Base-by-base conservation (phyloP, 2,113 vertebrate genomes). In the Andinoacara biseriatus region DNA sequence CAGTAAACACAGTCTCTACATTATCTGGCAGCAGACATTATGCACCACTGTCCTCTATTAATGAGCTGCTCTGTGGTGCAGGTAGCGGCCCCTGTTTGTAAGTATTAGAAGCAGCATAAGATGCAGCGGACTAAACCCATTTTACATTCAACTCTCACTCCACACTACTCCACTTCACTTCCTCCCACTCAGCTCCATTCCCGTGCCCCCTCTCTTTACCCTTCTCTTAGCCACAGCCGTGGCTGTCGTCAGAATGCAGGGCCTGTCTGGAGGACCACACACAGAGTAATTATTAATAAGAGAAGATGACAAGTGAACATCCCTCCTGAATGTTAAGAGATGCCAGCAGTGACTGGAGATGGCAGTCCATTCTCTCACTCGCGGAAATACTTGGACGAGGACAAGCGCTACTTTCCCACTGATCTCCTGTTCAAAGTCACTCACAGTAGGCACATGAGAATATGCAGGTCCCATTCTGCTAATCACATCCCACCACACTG, bases 201-300 rank as follows among this genome's bases (percentile, higher is more conserved):
- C 81, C 26, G 20, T 58, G 10, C 79, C 72, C 69, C 82, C 76
- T 76, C 72, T 78, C 78, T 62, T 40, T 82, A 67, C 57, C 85
- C 75, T 72, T 89, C 85, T 76, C 72, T 78, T 75, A 78, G 80
- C 81, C 83, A 87, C 69, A 65, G 72, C 83, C 78, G 56, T 9
- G 35, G 81, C 85, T 89, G 86, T 90, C 87, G 91, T 95, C 92
- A 92, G 81, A 87, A 94, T 94, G 87, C 93, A 85, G 85, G 54
- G 76, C 79, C 83, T 89, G 88, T 92, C 90, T 89, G 86, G 80
- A 89, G 90, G 91, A 91, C 92, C 95, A 91, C 93, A 93, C 89
- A 92, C 78, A 86, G 78, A 90, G 87, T 91, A 90, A 91, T 94
- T 92, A 94, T 94, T 93, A 93, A 94, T 92, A 93, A 94, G 81